Percentiles rank a stretch among this genome's conserved stretches.
Conservation (phyloP, 2,888 invertebrate species). For the Campoplex nolae region DNA sequence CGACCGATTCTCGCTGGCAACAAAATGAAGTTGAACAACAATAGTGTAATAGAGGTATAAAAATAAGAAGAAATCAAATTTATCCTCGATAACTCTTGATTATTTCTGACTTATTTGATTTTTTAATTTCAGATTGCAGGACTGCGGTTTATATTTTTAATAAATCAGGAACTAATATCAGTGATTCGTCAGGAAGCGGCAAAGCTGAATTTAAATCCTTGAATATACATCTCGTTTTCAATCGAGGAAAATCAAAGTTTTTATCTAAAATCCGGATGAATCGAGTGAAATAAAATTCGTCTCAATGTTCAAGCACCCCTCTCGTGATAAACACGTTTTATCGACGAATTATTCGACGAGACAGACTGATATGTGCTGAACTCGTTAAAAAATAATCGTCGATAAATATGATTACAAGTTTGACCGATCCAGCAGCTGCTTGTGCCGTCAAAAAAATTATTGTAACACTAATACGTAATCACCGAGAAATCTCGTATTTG, state of each 20-base stretch:
- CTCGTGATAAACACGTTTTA: constrained; percentile 24
- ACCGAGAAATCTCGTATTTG: constrained; percentile 36
- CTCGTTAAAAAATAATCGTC: constrained; percentile 9
- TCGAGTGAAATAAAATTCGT: neutral
- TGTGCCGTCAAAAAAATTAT: constrained; percentile 19
- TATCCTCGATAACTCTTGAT: neutral
- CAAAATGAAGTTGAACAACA: constrained; percentile 96
- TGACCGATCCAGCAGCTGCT: constrained; percentile 10
- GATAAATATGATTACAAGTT: neutral
- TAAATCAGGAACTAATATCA: constrained; percentile 96
- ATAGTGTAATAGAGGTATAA: constrained; percentile 95
- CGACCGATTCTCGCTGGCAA: constrained; percentile 94
- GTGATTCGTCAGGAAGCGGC: constrained; percentile 95
- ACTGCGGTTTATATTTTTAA: constrained; percentile 95
- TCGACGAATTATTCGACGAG: constrained; percentile 10
- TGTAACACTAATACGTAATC: constrained; percentile 19
- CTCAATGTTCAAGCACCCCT: constrained; percentile 19
- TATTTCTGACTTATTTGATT: neutral
- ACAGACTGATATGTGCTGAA: neutral
- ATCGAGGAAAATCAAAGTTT: neutral
- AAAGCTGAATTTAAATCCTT: constrained; percentile 88
- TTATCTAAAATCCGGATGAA: neutral
- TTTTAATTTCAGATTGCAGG: constrained; percentile 90
- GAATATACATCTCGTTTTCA: constrained; percentile 52
- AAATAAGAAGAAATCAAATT: neutral